These are phyloP conservation scores for mouse (Mus musculus) DNA, from an alignment of 2,113 vertebrate species.

Conservation along the genomic window GRCm39 chr15:3552001-3552500, in stretches of 20 bases:
- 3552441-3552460: conserved; percentile 25
- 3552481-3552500: background rate
- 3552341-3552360: background rate
- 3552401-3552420: background rate
- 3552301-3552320: conserved; percentile 6
- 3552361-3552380: background rate
- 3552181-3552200: background rate
- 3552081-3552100: background rate
- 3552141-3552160: background rate
- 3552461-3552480: background rate
- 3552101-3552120: background rate
- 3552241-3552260: background rate
- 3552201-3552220: background rate
- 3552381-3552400: background rate
- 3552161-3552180: background rate
- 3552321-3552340: background rate
- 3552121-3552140: background rate
- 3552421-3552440: background rate
- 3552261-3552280: background rate
- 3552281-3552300: background rate
- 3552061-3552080: background rate
- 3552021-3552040: background rate
- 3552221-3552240: background rate
- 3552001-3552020: background rate
- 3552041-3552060: background rate